Evolutionary conservation across 2,797 vertebrate genomes (phyloP).

Genomic region (Myotis pilosus): DNA sequence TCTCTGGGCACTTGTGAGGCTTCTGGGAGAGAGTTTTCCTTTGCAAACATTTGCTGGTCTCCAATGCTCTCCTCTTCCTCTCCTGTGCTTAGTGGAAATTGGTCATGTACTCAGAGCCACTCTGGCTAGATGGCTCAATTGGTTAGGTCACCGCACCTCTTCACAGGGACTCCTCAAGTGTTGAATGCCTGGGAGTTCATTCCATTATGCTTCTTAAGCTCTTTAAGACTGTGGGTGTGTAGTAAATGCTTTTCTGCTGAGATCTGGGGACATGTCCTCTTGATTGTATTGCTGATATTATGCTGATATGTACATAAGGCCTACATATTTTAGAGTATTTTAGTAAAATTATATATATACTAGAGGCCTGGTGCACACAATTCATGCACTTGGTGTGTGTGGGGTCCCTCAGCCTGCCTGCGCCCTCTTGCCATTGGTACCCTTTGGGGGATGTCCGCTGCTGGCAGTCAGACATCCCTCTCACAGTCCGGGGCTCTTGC

Average conservation of each 20-base stretch:
- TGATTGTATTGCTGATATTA: neutral
- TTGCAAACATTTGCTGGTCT: neutral
- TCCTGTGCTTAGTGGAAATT: neutral
- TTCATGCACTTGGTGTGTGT: too few relatives aligned
- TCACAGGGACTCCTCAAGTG: neutral
- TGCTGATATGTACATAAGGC: neutral
- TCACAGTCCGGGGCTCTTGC: too few relatives aligned
- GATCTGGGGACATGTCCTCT: neutral
- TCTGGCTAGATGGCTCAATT: neutral
- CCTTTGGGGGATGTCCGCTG: too few relatives aligned
- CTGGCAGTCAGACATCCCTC: too few relatives aligned
- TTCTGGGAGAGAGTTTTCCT: neutral
- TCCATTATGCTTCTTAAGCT: neutral
- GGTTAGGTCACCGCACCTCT: neutral
- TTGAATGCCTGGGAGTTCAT: neutral
- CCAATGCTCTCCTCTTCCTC: neutral
- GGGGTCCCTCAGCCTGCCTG: too few relatives aligned
- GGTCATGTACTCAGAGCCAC: neutral
- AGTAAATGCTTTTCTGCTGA: neutral
- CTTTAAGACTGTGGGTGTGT: neutral
- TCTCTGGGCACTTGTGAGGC: neutral
- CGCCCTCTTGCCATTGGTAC: too few relatives aligned
- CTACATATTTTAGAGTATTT: conserved; percentile 17
- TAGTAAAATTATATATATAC: neutral
- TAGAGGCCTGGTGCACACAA: too few relatives aligned